Evolutionary conservation across 2,888 invertebrate genomes (phyloP).

Genomic region (Amaurobius ferox): DNA sequence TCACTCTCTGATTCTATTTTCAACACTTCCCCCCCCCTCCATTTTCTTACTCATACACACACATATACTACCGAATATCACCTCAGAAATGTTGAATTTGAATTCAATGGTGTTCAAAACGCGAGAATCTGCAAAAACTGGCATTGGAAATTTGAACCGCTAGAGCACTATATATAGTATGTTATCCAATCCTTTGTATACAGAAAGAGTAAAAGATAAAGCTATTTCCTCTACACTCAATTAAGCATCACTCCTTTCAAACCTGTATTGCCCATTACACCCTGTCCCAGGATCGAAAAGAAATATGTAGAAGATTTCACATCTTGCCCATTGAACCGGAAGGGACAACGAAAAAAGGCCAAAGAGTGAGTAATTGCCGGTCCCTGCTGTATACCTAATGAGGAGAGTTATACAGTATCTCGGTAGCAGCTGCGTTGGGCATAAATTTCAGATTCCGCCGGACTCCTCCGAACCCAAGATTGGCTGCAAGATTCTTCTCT

Average conservation of each 20-base stretch:
- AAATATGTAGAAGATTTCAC: constrained; percentile 4
- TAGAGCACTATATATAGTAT: too few relatives aligned
- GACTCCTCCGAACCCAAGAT: constrained; percentile 27
- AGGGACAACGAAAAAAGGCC: constrained; percentile 1
- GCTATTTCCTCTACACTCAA: not conserved
- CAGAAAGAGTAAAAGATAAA: too few relatives aligned
- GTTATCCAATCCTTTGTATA: too few relatives aligned
- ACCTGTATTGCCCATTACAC: constrained; percentile 2
- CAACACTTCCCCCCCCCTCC: too few relatives aligned
- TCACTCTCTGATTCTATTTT: too few relatives aligned
- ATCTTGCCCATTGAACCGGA: constrained; percentile 2
- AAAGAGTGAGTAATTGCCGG: constrained; percentile 55
- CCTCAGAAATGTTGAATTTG: too few relatives aligned
- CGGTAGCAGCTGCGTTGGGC: constrained; percentile 46
- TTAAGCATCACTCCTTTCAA: not conserved
- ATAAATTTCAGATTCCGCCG: constrained; percentile 64
- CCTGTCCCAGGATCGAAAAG: not conserved
- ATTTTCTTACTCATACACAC: too few relatives aligned
- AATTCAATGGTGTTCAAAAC: too few relatives aligned
- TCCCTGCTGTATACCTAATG: constrained; percentile 66
- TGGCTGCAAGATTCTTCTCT: constrained; percentile 16
- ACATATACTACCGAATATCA: too few relatives aligned
- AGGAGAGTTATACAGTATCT: constrained; percentile 60
- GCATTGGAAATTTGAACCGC: too few relatives aligned
- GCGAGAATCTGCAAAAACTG: too few relatives aligned